A percentile compares a stretch with the other conserved stretches of the same genome.
Evolutionary conservation across 1,140 invertebrate genomes (phyloP).

Genomic region (Pseudomyrmex cubaensis): DNA sequence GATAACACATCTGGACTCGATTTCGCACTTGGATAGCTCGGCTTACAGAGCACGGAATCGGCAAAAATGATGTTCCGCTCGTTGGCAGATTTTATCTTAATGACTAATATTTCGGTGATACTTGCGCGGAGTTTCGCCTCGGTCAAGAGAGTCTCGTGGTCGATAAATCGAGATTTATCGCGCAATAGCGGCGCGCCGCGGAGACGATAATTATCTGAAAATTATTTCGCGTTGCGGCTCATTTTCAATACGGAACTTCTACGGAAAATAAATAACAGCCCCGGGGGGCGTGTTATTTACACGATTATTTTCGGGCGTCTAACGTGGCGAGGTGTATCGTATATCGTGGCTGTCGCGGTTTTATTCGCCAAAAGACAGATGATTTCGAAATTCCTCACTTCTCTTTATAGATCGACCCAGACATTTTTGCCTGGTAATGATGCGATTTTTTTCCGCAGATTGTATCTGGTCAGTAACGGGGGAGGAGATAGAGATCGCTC

Average conservation of each 20-base stretch:
- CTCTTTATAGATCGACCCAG: background rate
- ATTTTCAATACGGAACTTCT: slow-evolving; percentile 12
- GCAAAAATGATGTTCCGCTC: background rate
- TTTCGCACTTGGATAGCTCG: background rate
- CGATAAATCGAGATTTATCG: slow-evolving; percentile 56
- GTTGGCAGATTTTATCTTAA: slow-evolving; percentile 27
- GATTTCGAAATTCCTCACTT: slow-evolving; percentile 4
- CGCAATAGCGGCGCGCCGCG: background rate
- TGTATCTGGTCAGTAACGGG: background rate
- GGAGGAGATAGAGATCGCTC: slow-evolving; percentile 18
- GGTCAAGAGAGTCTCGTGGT: slow-evolving; percentile 27
- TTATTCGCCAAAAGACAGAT: background rate
- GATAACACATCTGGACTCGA: background rate
- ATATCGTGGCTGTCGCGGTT: background rate
- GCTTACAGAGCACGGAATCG: background rate
- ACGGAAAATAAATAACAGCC: slow-evolving; percentile 31
- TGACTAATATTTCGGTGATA: slow-evolving; percentile 34
- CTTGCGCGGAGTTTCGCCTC: background rate
- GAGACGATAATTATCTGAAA: slow-evolving; percentile 37
- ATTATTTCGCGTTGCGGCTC: slow-evolving; percentile 38
- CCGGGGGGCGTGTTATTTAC: background rate
- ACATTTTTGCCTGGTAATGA: slow-evolving; percentile 1
- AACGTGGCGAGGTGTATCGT: slow-evolving; percentile 14
- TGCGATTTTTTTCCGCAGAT: slow-evolving; percentile 29
- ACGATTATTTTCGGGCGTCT: slow-evolving; percentile 25